A percentile compares a stretch with the other conserved stretches of the same genome.
Conservation (phyloP, 2,113 vertebrate genomes). For the Scortum barcoo region DNA sequence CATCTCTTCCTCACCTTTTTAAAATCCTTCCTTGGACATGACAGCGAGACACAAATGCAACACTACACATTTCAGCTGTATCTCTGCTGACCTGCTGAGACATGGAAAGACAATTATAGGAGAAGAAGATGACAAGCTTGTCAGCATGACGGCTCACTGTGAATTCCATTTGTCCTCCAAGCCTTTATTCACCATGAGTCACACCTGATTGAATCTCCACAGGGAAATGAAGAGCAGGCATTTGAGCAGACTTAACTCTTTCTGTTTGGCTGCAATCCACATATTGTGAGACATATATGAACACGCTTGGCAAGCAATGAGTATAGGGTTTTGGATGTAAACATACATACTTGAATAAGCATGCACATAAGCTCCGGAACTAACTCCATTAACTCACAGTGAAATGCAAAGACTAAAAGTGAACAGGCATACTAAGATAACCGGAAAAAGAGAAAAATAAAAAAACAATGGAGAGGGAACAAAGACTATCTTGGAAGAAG, state of each 20-base stretch:
- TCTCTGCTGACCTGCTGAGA: slow-evolving; percentile 65
- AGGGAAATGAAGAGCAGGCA: slow-evolving; percentile 41
- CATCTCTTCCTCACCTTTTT: slow-evolving; percentile 14
- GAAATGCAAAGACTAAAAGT: background rate
- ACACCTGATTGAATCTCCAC: slow-evolving; percentile 71
- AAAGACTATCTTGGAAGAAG: background rate
- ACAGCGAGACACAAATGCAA: slow-evolving; percentile 51
- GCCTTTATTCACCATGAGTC: slow-evolving; percentile 68
- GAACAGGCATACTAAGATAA: background rate
- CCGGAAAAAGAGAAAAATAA: background rate
- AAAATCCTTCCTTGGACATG: slow-evolving; percentile 29
- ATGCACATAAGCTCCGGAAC: background rate
- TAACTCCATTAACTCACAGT: background rate
- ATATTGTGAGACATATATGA: slow-evolving; percentile 3
- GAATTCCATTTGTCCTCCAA: slow-evolving; percentile 75
- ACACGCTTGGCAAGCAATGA: background rate
- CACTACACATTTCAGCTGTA: slow-evolving; percentile 47
- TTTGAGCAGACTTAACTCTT: slow-evolving; percentile 22
- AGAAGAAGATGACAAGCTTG: slow-evolving; percentile 69
- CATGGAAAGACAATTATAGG: slow-evolving; percentile 72
- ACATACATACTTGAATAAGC: background rate
- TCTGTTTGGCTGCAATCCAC: slow-evolving; percentile 12
- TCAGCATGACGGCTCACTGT: slow-evolving; percentile 67
- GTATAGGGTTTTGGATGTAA: background rate
- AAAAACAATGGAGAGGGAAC: background rate